Evolutionary conservation across 2,113 vertebrate genomes (phyloP).

Genomic region (Pelmatolapia mariae): DNA sequence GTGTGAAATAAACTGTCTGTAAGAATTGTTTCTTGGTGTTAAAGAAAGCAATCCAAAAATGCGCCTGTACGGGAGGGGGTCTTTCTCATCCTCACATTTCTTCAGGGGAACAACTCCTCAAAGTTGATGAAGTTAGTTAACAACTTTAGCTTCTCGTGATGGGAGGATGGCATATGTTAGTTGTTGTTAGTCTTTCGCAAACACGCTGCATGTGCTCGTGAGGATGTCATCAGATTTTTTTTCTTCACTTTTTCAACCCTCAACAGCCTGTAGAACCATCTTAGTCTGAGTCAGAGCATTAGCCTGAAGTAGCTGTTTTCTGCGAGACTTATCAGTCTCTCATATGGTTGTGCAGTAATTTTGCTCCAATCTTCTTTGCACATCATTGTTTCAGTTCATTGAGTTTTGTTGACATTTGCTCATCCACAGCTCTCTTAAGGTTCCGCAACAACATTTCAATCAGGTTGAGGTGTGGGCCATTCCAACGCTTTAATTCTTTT

Average conservation of each 20-base stretch:
- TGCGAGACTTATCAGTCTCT: not conserved
- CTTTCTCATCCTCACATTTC: not conserved
- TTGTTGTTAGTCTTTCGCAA: not conserved
- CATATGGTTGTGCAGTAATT: not conserved
- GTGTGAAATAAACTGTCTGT: conserved; percentile 22
- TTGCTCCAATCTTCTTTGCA: not conserved
- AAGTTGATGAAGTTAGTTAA: conserved; percentile 31
- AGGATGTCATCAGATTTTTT: not conserved
- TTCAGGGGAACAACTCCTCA: conserved; percentile 18
- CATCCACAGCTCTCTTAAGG: not conserved
- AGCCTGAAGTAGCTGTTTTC: not conserved
- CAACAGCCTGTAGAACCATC: not conserved
- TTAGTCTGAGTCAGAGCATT: not conserved
- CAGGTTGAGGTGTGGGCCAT: not conserved
- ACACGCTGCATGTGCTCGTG: not conserved
- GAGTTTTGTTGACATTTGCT: not conserved
- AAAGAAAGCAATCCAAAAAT: not conserved
- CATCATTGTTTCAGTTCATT: not conserved
- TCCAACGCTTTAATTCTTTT: not conserved
- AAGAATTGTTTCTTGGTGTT: conserved; percentile 11
- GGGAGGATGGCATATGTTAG: not conserved
- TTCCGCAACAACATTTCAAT: not conserved
- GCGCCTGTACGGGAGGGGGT: not conserved
- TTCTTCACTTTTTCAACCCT: not conserved
- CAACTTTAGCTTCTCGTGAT: not conserved